These are phyloP conservation scores for Drosophila nr. perissopoda DNA, from an alignment of 2,888 invertebrate species.

Conservation along the genomic window DNA sequence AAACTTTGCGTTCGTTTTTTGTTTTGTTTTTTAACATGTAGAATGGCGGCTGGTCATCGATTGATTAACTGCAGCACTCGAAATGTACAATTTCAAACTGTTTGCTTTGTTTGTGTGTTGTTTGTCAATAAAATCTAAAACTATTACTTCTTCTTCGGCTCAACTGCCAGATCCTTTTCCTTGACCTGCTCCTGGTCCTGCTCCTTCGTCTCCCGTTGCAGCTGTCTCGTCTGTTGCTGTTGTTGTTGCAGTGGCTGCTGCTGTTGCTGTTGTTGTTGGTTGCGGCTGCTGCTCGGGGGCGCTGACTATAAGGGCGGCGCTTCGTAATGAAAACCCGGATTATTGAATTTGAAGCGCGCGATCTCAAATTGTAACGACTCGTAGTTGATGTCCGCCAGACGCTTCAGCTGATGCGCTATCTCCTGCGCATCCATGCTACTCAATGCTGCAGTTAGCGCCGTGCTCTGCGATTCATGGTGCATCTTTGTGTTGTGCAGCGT, in stretches of 20 bases:
- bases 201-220: slow-evolving; percentile 14
- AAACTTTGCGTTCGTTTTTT: slow-evolving; percentile 33
- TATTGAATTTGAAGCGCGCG: slow-evolving; percentile 84
- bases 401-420: slow-evolving; percentile 81
- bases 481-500: slow-evolving; percentile 55
- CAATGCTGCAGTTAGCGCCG: slow-evolving; percentile 43
- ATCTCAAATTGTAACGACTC: slow-evolving; percentile 84
- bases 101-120: not conserved
- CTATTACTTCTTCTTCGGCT: slow-evolving; percentile 46
- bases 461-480: slow-evolving; percentile 30
- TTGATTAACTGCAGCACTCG: slow-evolving; percentile 24
- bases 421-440: slow-evolving; percentile 75
- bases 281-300: slow-evolving; percentile 29
- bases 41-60: slow-evolving; percentile 2
- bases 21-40: not conserved
- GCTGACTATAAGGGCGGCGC: slow-evolving; percentile 80
- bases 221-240: slow-evolving; percentile 5
- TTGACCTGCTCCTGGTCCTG: slow-evolving; percentile 6
- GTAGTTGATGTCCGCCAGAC: slow-evolving; percentile 83
- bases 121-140: slow-evolving; percentile 51
- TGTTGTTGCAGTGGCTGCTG: slow-evolving; percentile 15
- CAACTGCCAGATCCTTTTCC: slow-evolving; percentile 7
- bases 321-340: slow-evolving; percentile 83
- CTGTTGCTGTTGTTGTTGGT: slow-evolving; percentile 18
- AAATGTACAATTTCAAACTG: slow-evolving; percentile 60